Percentiles rank a stretch among this genome's conserved stretches.
These are phyloP conservation scores for Hapalemur alaotrensis DNA, from an alignment of 2,797 vertebrate species.

Conservation along the genomic window DNA sequence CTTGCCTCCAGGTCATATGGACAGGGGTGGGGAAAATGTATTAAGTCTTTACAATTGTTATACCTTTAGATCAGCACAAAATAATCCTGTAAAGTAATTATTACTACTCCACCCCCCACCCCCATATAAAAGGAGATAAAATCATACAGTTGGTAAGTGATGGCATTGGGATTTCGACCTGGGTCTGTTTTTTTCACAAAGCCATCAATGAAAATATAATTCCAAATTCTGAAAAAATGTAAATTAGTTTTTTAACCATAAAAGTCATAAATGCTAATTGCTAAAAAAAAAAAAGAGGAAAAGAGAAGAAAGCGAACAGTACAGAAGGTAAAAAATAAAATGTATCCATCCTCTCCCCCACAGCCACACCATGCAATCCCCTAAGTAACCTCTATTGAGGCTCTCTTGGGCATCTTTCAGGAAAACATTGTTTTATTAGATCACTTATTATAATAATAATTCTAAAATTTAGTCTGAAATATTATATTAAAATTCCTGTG, in stretches of 20 bases:
- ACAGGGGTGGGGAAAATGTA: not conserved
- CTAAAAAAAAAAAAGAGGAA: not conserved
- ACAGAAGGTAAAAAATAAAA: not conserved
- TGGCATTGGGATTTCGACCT: not conserved
- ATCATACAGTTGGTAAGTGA: not conserved
- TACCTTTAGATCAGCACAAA: not conserved
- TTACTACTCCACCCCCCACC: not conserved
- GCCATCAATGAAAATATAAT: not conserved
- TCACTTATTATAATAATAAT: not conserved
- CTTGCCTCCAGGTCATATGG: not conserved
- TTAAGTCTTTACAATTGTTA: not conserved
- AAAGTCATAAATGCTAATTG: not conserved
- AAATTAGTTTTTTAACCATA: conserved; percentile 1
- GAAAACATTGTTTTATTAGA: not conserved
- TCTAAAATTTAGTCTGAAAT: conserved; percentile 19
- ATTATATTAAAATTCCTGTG: not conserved
- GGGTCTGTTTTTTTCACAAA: not conserved
- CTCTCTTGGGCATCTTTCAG: conserved; percentile 33
- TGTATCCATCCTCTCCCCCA: not conserved
- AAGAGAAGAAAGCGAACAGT: not conserved
- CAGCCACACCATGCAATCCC: not conserved
- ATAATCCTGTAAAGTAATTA: not conserved
- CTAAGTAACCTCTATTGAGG: not conserved
- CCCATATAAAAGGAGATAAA: not conserved
- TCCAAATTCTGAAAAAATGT: conserved; percentile 26